Percentiles rank a stretch among this genome's conserved stretches.
Conservation (phyloP, 2,888 invertebrate species). For the Ashinkailepas kermadecensis region DNA sequence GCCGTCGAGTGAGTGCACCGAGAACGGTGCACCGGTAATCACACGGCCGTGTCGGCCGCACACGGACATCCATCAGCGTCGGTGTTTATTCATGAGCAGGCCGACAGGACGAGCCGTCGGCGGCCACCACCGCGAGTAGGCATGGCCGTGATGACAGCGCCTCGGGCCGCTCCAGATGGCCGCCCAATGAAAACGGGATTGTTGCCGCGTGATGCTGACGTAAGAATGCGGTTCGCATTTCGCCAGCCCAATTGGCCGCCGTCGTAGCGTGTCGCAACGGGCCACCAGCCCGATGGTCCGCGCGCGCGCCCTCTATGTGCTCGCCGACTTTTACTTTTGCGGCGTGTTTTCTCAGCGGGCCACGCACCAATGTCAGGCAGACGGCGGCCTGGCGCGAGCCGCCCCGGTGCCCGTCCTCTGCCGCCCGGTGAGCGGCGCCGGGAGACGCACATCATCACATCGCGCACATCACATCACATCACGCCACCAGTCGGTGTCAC, state of each 20-base stretch:
- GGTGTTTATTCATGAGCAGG: not conserved
- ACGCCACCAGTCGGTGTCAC: too few species aligned
- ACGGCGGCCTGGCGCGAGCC: not conserved
- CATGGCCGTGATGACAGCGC: not conserved
- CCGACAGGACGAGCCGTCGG: not conserved
- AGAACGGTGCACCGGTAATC: too few species aligned
- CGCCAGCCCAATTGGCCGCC: constrained; percentile 1
- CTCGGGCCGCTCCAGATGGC: not conserved
- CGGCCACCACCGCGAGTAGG: not conserved
- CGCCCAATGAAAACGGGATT: not conserved
- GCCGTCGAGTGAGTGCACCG: too few species aligned
- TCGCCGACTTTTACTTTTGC: constrained; percentile 12
- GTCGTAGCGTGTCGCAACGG: not conserved
- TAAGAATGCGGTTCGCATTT: not conserved
- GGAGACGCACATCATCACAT: too few species aligned
- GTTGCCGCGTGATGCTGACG: not conserved
- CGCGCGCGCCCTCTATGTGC: not conserved
- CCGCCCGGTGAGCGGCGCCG: too few species aligned
- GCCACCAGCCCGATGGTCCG: not conserved
- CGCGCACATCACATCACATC: too few species aligned
- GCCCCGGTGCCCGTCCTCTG: not conserved
- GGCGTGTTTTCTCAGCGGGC: constrained; percentile 1
- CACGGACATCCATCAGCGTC: too few species aligned
- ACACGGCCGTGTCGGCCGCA: too few species aligned
- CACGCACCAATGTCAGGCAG: not conserved